Evolutionary conservation across 2,888 invertebrate species (phyloP), one percentile per base, ranked within the genome.

Genomic region (Strigamia crassipes): DNA sequence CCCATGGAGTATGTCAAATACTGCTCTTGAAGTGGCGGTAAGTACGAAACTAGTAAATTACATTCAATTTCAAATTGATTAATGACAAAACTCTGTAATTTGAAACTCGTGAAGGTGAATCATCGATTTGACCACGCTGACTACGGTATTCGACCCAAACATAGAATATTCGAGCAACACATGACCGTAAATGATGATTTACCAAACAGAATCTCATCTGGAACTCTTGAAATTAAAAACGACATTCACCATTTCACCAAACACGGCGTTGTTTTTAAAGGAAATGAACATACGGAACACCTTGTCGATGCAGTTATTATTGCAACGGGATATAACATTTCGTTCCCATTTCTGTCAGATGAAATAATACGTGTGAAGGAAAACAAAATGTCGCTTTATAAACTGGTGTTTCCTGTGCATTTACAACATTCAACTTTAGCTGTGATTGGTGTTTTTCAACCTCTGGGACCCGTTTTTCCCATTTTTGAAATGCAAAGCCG

Each of bases 151-250:
- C 85, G 86, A 80, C 88, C 88, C 18, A 82, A 85, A 8, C 86
- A 87, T 83, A 61, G 85, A 5, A 27, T 79, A 12, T 34, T 78
- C 23, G 77, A 41, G 13, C 82, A 82, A 27, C 82, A 82, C 27
- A 18, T 41, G 23, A 82, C 41, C n/a, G 34, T 89, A 79, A 88
- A 88, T 83, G 89, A 89, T 84, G 88, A 88, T 82, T 85, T 89
- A 8, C 88, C 88, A 5, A 86, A 87, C 82, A 85, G 88, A 79
- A 87, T 89, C 79, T 85, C 87, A 83, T 86, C 85, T 8, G 87
- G 87, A 21, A 83, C 84, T 5, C 84, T 88, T 3, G 82, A 83
- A 78, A 84, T 87, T 8, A 85, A 85, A 81, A 85, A 86, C 15
- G 84, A 87, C 77, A 84, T 88, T 12, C 78, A 80, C 6, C 31